Conservation (phyloP, 1,140 invertebrate genomes). For the Eurosta solidaginis region DNA sequence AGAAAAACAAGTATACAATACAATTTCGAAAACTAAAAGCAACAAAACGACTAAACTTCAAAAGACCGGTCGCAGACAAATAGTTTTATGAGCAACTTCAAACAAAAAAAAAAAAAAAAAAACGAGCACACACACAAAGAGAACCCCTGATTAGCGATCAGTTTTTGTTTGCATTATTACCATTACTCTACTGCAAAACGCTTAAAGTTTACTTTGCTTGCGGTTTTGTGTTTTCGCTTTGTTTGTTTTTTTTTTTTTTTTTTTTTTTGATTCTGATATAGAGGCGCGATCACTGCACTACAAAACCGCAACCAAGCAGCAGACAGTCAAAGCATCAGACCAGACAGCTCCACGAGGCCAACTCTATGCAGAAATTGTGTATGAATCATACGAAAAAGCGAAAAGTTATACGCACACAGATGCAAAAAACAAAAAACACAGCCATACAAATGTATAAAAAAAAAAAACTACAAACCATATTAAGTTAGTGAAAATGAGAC, state of each 20-base stretch:
- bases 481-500: conserved; percentile 7
- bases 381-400: conserved; percentile 3
- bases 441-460: neutral
- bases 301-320: neutral
- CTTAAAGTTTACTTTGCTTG: neutral
- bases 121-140: no score
- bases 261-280: neutral
- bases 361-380: neutral
- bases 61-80: no score
- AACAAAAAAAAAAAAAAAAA: neutral
- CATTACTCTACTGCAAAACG: neutral
- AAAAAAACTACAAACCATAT: neutral
- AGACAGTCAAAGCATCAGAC: no score
- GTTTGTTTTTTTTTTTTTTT: neutral
- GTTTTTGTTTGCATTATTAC: conserved; percentile 2
- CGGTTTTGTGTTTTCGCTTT: neutral
- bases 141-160: neutral
- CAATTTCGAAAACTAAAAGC: no score
- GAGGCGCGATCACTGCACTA: neutral
- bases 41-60: no score
- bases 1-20: no score
- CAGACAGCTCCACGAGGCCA: neutral
- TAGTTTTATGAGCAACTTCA: neutral
- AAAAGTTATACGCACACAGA: neutral
- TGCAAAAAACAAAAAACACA: neutral